Evolutionary conservation across 2,113 vertebrate genomes (phyloP).

Genomic region (Thunnus maccoyii): DNA sequence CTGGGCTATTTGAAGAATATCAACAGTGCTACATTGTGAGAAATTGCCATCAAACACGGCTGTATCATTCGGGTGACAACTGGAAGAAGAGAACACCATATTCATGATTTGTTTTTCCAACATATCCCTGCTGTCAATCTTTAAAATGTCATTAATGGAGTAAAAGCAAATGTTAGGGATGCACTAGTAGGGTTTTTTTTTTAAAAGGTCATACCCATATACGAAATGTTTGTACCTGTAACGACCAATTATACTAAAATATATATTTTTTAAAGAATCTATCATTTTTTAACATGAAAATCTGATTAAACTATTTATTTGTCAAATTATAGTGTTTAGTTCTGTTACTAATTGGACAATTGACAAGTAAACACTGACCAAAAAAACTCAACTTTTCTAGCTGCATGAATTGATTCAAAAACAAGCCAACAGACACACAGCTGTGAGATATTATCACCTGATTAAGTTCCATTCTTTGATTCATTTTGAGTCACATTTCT

Average conservation of each 20-base stretch:
- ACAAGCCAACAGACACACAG: too few species aligned
- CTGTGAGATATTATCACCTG: background rate
- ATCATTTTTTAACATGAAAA: background rate
- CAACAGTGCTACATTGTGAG: conserved; percentile 19
- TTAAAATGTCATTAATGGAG: conserved; percentile 40
- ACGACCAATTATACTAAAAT: background rate
- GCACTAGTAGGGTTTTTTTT: background rate
- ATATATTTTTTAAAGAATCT: background rate
- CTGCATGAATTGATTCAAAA: too few species aligned
- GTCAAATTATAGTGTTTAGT: background rate
- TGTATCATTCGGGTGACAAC: conserved; percentile 34
- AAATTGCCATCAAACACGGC: conserved; percentile 28
- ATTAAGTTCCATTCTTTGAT: background rate
- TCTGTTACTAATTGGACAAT: background rate
- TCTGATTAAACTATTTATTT: background rate
- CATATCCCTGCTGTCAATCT: conserved; percentile 6
- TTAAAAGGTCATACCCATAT: conserved; percentile 11
- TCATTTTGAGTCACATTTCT: background rate
- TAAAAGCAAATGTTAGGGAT: conserved; percentile 11
- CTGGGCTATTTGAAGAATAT: conserved; percentile 27
- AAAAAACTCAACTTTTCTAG: background rate
- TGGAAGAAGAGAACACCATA: conserved; percentile 5
- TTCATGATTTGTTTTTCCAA: conserved; percentile 27
- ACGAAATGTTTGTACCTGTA: background rate
- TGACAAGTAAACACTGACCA: background rate